A percentile compares a stretch with the other conserved stretches of the same genome.
Conservation (phyloP, 2,888 invertebrate species). For the Ormyrus pomaceus region DNA sequence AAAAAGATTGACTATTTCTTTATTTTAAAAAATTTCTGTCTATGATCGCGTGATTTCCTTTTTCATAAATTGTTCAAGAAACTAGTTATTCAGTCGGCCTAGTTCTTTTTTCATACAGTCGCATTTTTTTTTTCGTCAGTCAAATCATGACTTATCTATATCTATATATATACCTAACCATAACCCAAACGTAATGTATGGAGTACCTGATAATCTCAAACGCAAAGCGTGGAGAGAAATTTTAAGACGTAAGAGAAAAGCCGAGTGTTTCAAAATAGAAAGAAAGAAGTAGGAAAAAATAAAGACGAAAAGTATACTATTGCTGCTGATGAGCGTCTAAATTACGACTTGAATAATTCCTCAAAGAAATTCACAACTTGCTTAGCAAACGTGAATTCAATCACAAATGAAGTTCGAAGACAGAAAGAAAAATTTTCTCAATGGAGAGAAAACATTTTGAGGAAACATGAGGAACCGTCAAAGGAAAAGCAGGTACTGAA, state of each 20-base stretch:
- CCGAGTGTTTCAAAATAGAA: conserved; percentile 57
- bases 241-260: conserved; percentile 39
- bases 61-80: too few species aligned
- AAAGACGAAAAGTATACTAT: conserved; percentile 47
- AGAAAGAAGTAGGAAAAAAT: conserved; percentile 35
- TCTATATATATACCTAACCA: too few species aligned
- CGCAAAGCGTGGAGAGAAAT: conserved; percentile 30
- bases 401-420: conserved; percentile 59
- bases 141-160: too few species aligned
- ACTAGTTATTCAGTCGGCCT: too few species aligned
- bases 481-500: conserved; percentile 72
- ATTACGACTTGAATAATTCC: conserved; percentile 13
- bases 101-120: too few species aligned
- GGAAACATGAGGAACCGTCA: conserved; percentile 66
- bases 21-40: too few species aligned
- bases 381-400: conserved; percentile 61
- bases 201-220: too few species aligned
- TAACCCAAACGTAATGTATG: too few species aligned
- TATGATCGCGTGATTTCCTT: too few species aligned
- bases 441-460: conserved; percentile 69
- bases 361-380: conserved; percentile 64
- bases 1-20: too few species aligned
- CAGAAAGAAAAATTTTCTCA: conserved; percentile 69
- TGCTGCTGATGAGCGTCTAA: not conserved
- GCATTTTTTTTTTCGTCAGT: too few species aligned